phyloP scores from a whole-genome alignment of 2,113 vertebrate genomes.

The Syrrhaptes paradoxus region DNA sequence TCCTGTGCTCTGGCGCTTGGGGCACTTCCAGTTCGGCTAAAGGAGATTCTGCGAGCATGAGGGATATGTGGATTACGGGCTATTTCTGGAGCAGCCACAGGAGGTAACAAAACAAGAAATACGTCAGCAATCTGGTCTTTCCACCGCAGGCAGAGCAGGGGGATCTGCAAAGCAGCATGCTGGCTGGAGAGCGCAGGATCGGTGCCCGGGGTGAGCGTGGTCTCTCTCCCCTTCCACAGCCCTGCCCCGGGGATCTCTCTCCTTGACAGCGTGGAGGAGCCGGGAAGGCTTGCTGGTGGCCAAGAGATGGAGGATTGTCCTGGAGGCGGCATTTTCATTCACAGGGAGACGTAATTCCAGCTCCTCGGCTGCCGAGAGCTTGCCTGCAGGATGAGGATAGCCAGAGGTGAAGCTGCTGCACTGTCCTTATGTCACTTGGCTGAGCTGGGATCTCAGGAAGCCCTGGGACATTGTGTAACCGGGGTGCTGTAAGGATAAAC shows the following conservation, averaged over 20 bases:
- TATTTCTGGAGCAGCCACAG: slow-evolving; percentile 52
- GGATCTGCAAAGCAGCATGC: background rate
- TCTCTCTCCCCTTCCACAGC: background rate
- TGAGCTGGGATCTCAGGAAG: background rate
- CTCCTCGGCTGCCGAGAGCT: background rate
- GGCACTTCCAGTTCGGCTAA: background rate
- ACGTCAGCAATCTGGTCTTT: background rate
- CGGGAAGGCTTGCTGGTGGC: background rate
- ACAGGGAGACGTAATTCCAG: background rate
- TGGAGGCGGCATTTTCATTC: background rate
- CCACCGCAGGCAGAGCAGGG: background rate
- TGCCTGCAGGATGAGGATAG: background rate
- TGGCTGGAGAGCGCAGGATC: background rate
- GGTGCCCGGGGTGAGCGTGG: background rate
- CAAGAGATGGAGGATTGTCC: fast-evolving
- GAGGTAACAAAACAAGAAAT: slow-evolving; percentile 47
- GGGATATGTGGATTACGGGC: slow-evolving; percentile 31
- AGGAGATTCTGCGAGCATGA: slow-evolving; percentile 45
- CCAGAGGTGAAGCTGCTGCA: background rate
- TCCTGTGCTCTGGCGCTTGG: background rate
- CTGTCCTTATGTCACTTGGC: background rate
- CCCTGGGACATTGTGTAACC: background rate
- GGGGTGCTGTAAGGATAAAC: background rate
- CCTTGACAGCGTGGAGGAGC: background rate
- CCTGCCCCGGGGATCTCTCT: fast-evolving